These are phyloP conservation scores for Sebastiscus albofasciatus DNA, from an alignment of 2,797 vertebrate genomes.

Conservation along the genomic window DNA sequence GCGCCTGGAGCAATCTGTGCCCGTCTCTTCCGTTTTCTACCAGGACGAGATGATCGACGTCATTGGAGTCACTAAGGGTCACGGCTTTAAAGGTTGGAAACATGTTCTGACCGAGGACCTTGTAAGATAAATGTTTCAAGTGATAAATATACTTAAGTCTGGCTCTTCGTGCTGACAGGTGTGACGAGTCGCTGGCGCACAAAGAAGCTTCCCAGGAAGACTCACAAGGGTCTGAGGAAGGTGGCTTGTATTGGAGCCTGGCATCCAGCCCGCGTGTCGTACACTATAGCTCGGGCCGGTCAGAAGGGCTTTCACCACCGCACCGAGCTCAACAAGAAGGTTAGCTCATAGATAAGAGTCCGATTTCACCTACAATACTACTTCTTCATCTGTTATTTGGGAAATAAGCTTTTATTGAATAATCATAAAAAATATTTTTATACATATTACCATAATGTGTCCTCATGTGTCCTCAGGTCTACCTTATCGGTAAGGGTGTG, in stretches of 20 bases:
- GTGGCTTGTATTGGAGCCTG: conserved; percentile 97
- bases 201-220: conserved; percentile 96
- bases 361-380: not conserved
- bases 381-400: not conserved
- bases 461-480: conserved; percentile 82
- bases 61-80: conserved; percentile 92
- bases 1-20: conserved; percentile 90
- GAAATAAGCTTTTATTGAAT: not conserved
- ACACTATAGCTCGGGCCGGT: conserved; percentile 91
- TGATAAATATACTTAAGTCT: not conserved
- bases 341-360: conserved; percentile 30
- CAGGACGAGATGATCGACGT: conserved; percentile 95
- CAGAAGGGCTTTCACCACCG: conserved; percentile 97
- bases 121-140: not conserved
- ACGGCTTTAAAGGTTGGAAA: conserved; percentile 90
- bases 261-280: conserved; percentile 92
- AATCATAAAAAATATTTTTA: not conserved
- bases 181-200: conserved; percentile 93
- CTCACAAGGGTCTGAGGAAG: conserved; percentile 95
- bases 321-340: conserved; percentile 97
- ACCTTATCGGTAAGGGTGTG: conserved; percentile 87
- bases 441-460: not conserved
- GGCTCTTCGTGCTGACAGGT: conserved; percentile 73
- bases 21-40: conserved; percentile 86
- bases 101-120: not conserved